These are phyloP conservation scores for Xylota segnis DNA, from an alignment of 2,888 invertebrate genomes.

Conservation along the genomic window DNA sequence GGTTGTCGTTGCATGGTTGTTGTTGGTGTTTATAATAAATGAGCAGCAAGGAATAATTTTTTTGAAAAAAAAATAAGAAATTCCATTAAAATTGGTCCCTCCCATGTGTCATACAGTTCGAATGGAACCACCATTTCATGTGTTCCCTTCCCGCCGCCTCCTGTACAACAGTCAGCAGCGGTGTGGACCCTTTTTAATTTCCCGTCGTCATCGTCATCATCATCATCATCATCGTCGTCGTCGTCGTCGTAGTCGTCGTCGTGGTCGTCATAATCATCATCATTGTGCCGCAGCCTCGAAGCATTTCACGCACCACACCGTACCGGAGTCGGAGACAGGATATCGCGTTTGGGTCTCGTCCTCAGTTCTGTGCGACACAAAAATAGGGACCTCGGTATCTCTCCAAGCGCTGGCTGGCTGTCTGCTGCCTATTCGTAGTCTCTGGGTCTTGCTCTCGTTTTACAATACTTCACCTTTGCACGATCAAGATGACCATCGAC, in stretches of 20 bases:
- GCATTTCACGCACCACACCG: slow-evolving; percentile 68
- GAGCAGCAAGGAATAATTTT: slow-evolving; percentile 45
- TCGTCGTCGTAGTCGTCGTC: slow-evolving; percentile 55
- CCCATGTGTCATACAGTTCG: slow-evolving; percentile 77
- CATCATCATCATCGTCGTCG: slow-evolving; percentile 68
- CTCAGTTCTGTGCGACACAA: slow-evolving; percentile 64
- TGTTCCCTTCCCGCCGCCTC: slow-evolving; percentile 48
- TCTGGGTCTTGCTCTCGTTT: slow-evolving; percentile 62
- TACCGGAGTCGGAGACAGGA: slow-evolving; percentile 59
- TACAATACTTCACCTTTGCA: slow-evolving; percentile 72
- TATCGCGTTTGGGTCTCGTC: slow-evolving; percentile 64
- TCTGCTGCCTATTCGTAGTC: slow-evolving; percentile 21
- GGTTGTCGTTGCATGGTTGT: slow-evolving; percentile 55
- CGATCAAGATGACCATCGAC: slow-evolving; percentile 69
- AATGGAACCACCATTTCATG: slow-evolving; percentile 70
- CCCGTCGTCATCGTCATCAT: slow-evolving; percentile 71
- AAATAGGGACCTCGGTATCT: slow-evolving; percentile 41
- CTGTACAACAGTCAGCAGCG: slow-evolving; percentile 24
- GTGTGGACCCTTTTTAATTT: slow-evolving; percentile 77
- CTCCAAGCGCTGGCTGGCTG: too few relatives aligned
- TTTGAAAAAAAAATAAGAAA: slow-evolving; percentile 65
- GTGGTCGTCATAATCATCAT: slow-evolving; percentile 69
- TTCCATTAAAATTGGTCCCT: slow-evolving; percentile 77
- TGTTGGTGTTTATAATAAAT: slow-evolving; percentile 56
- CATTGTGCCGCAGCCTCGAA: slow-evolving; percentile 48